Evolutionary conservation across 2,888 invertebrate species (phyloP).

Genomic region (Athrips mouffetella): DNA sequence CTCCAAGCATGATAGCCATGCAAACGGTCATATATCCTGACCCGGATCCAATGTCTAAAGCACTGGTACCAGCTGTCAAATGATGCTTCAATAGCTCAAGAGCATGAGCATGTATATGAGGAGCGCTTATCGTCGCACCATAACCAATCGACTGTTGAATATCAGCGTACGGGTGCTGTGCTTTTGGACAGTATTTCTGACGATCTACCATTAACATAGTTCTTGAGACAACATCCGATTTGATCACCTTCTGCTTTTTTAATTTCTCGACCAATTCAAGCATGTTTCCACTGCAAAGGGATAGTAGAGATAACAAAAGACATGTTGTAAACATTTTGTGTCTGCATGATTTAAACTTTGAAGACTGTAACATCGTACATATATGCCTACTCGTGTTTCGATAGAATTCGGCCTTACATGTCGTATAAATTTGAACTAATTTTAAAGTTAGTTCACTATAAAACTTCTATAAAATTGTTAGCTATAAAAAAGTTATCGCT

Average conservation of each 20-base stretch:
- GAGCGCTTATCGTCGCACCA: background rate
- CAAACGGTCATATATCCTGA: background rate
- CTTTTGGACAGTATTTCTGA: background rate
- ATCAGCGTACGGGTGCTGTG: background rate
- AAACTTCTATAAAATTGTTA: no score
- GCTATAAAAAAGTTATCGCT: no score
- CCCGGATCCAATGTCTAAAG: background rate
- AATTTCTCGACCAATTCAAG: background rate
- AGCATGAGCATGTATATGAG: background rate
- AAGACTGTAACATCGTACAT: no score
- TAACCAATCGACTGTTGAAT: background rate
- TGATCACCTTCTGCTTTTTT: background rate
- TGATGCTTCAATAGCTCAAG: background rate
- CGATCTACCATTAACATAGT: background rate
- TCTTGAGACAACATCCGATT: background rate
- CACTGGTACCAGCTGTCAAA: background rate
- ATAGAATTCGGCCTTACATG: no score
- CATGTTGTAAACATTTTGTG: background rate
- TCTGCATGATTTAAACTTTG: background rate
- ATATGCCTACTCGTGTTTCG: no score
- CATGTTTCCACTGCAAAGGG: background rate
- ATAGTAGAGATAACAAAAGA: background rate
- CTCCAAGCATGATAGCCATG: background rate
- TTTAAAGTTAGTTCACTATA: no score
- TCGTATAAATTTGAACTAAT: no score